Evolutionary conservation across 2,888 invertebrate species (phyloP).

Genomic region (Agelastica alni): DNA sequence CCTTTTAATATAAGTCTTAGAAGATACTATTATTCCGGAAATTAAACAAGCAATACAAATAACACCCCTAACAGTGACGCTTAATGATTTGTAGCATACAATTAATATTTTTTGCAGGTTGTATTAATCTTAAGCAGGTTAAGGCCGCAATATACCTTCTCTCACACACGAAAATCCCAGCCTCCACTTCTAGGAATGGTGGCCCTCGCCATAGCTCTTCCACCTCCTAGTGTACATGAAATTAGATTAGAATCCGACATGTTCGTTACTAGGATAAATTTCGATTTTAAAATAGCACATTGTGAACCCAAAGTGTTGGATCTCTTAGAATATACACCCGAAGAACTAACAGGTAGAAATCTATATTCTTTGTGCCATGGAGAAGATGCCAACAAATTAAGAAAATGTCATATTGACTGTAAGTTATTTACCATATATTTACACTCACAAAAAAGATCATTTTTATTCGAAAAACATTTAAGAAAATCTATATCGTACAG

Average conservation of each 20-base stretch:
- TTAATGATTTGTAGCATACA: too few relatives aligned
- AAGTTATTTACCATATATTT: slow-evolving; percentile 59
- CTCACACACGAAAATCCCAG: slow-evolving; percentile 84
- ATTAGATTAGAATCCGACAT: slow-evolving; percentile 92
- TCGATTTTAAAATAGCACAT: slow-evolving; percentile 95
- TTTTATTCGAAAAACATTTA: too few relatives aligned
- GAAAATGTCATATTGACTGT: slow-evolving; percentile 95
- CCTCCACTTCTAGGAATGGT: slow-evolving; percentile 92
- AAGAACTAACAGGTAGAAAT: slow-evolving; percentile 92
- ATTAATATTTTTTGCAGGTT: slow-evolving; percentile 67
- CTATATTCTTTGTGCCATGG: slow-evolving; percentile 94
- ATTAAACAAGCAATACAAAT: too few relatives aligned
- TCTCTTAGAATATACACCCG: slow-evolving; percentile 88
- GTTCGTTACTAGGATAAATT: slow-evolving; percentile 95
- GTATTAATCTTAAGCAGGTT: slow-evolving; percentile 89
- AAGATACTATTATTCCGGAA: too few relatives aligned
- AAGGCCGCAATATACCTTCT: slow-evolving; percentile 91
- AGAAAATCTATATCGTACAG: too few relatives aligned
- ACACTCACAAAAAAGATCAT: too few relatives aligned
- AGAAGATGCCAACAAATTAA: slow-evolving; percentile 90
- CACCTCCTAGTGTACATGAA: slow-evolving; percentile 96
- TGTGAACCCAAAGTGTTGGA: slow-evolving; percentile 97
- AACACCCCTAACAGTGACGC: too few relatives aligned
- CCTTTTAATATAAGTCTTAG: too few relatives aligned
- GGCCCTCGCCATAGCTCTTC: slow-evolving; percentile 92